Conservation (phyloP, 2,113 vertebrate species). For the Urocynchramus pylzowi region DNA sequence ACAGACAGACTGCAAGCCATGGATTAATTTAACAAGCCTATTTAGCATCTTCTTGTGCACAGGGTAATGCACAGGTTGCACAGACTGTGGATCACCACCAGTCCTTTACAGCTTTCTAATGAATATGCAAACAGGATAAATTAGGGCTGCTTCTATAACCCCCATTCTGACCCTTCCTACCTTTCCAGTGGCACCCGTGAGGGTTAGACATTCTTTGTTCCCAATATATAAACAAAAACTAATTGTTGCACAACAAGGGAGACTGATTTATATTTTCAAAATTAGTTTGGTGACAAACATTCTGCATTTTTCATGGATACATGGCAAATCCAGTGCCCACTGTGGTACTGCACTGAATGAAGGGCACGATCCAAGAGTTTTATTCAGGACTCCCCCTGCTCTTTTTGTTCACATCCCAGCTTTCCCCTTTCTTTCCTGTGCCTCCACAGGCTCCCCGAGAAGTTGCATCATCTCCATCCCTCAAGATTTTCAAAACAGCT, state of each 20-base stretch:
- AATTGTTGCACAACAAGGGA: not conserved
- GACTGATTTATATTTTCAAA: not conserved
- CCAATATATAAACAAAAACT: fast-evolving
- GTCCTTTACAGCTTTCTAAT: not conserved
- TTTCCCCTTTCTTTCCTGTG: not conserved
- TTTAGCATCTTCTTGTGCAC: not conserved
- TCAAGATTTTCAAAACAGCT: not conserved
- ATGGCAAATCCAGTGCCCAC: not conserved
- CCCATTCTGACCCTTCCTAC: not conserved
- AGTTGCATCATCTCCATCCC: not conserved
- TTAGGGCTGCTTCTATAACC: not conserved
- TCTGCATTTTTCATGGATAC: not conserved
- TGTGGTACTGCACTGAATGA: not conserved
- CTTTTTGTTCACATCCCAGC: not conserved
- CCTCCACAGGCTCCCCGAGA: not conserved
- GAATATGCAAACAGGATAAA: not conserved
- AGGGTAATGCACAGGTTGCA: not conserved
- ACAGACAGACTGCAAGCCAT: not conserved
- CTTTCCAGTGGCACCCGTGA: not conserved
- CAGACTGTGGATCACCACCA: not conserved
- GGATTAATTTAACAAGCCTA: not conserved
- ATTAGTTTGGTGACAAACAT: not conserved
- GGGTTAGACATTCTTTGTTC: not conserved
- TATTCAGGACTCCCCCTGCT: not conserved
- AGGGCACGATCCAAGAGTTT: fast-evolving